A percentile compares a stretch with the other conserved stretches of the same genome.
Evolutionary conservation across 2,888 invertebrate species (phyloP).

Genomic region (Encarsia formosa): DNA sequence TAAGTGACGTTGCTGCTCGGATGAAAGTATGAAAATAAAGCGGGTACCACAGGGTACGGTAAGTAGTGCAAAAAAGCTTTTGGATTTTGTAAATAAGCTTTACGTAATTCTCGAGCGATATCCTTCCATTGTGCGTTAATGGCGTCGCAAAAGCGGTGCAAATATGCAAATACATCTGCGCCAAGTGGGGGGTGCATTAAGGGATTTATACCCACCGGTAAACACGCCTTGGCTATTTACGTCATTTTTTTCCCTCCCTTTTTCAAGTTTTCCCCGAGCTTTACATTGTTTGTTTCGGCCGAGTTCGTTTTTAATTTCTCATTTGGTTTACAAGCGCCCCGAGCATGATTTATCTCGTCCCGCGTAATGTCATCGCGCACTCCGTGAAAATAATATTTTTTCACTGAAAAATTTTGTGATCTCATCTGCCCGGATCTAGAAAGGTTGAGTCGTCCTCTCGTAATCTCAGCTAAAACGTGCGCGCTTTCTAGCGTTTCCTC

Average conservation of each 20-base stretch:
- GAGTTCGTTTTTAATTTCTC: background rate
- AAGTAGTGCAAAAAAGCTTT: slow-evolving; percentile 14
- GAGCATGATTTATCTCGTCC: too few species aligned
- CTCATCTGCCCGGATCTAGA: too few species aligned
- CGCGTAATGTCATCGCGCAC: too few species aligned
- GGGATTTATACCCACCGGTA: slow-evolving; percentile 28
- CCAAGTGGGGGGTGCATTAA: slow-evolving; percentile 22
- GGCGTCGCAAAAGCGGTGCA: slow-evolving; percentile 21
- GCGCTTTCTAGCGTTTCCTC: too few species aligned
- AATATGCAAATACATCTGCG: slow-evolving; percentile 29
- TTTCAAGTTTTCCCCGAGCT: slow-evolving; percentile 11
- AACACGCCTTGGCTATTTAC: slow-evolving; percentile 26
- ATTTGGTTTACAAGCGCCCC: background rate
- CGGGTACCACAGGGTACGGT: too few species aligned
- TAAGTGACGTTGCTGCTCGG: background rate
- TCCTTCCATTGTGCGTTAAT: slow-evolving; percentile 29
- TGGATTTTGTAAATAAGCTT: slow-evolving; percentile 24
- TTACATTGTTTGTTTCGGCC: background rate
- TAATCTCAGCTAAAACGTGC: too few species aligned
- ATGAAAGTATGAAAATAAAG: background rate
- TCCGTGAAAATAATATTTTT: too few species aligned
- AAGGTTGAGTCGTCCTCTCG: too few species aligned
- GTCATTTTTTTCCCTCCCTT: slow-evolving; percentile 20
- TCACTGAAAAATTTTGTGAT: too few species aligned
- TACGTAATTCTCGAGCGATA: slow-evolving; percentile 27